Percentiles rank a stretch among this genome's conserved stretches.
phyloP scores from a whole-genome alignment of 2,888 invertebrate genomes.

The Myopa testacea region DNA sequence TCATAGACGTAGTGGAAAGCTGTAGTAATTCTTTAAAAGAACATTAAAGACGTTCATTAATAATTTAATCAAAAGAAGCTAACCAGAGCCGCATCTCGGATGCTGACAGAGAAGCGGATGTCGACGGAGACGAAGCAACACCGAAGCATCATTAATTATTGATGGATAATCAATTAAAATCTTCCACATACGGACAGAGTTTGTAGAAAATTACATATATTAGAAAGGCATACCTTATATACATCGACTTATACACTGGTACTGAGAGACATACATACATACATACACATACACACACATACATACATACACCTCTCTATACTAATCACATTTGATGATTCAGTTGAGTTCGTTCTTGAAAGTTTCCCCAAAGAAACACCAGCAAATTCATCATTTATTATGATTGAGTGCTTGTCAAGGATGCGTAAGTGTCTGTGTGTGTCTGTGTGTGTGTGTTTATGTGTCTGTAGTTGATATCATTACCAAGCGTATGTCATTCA shows the following conservation, averaged over 20 bases:
- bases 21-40: too few species aligned
- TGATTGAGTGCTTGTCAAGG: conserved; percentile 27
- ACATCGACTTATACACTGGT: too few species aligned
- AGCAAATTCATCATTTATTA: conserved; percentile 27
- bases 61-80: too few species aligned
- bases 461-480: neutral
- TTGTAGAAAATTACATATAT: too few species aligned
- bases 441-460: neutral
- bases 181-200: conserved; percentile 4
- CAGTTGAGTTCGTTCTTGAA: conserved; percentile 17
- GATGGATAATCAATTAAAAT: conserved; percentile 32
- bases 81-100: too few species aligned
- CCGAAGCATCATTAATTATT: conserved; percentile 7
- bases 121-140: too few species aligned
- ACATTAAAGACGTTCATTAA: too few species aligned
- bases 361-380: conserved; percentile 28
- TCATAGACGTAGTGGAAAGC: too few species aligned
- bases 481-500: neutral
- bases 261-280: neutral
- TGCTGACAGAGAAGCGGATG: too few species aligned
- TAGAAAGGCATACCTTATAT: too few species aligned
- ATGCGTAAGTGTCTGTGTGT: neutral
- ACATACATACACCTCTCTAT: neutral
- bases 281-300: neutral
- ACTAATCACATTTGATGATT: conserved; percentile 30